Conservation (phyloP, 1,140 invertebrate species). For the Drosophila yakuba region DNA sequence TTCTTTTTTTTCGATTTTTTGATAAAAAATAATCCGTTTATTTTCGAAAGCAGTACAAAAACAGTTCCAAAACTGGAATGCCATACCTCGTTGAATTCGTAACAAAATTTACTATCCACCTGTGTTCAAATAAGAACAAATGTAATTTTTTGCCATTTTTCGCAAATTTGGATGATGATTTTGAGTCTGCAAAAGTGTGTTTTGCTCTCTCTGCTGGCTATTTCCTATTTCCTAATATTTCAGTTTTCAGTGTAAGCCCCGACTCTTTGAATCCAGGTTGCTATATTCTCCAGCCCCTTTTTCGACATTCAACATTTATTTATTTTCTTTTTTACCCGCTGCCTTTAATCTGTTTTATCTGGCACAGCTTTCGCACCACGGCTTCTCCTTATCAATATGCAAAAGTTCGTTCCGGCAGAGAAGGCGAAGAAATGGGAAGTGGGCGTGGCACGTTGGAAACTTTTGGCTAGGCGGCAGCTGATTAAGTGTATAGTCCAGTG, state of each 20-base stretch:
- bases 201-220: neutral
- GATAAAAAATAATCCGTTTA: too few species aligned
- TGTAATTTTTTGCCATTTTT: too few species aligned
- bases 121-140: too few species aligned
- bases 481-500: conserved; percentile 53
- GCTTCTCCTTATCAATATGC: conserved; percentile 72
- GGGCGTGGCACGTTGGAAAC: conserved; percentile 45
- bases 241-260: neutral
- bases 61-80: too few species aligned
- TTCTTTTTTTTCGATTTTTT: too few species aligned
- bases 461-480: conserved; percentile 59
- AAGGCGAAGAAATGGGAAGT: conserved; percentile 7
- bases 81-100: too few species aligned
- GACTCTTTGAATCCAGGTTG: conserved; percentile 2
- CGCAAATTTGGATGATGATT: too few species aligned
- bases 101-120: too few species aligned
- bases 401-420: conserved; percentile 49
- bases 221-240: neutral
- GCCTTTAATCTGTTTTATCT: conserved; percentile 73
- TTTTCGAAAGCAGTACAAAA: too few species aligned
- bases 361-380: conserved; percentile 30
- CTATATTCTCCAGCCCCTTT: neutral
- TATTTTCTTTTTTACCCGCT: neutral
- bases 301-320: conserved; percentile 23
- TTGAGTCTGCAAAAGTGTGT: neutral